Evolutionary conservation across 2,797 vertebrate species (phyloP).

Genomic region (Acipenser oxyrinchus): DNA sequence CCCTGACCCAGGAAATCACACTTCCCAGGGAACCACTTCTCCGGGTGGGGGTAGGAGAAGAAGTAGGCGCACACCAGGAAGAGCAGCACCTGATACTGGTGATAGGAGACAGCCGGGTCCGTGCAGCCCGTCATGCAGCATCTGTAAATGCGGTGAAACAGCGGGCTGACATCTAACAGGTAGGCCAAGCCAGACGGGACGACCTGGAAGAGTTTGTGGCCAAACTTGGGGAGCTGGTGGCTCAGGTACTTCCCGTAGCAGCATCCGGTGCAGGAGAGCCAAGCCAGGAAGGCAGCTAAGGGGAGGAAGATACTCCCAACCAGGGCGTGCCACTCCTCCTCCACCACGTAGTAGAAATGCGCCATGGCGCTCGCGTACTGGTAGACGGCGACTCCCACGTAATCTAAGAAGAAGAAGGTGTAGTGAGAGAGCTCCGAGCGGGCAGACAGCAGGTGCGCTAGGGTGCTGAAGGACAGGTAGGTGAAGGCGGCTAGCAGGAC

Average conservation of each 20-base stretch:
- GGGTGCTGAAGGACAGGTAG: conserved; percentile 79
- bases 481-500: conserved; percentile 73
- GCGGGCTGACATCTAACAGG: conserved; percentile 84
- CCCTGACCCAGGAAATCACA: conserved; percentile 89
- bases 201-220: conserved; percentile 80
- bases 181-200: conserved; percentile 84
- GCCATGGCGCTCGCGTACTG: conserved; percentile 84
- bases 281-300: conserved; percentile 68
- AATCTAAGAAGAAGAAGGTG: conserved; percentile 92
- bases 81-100: conserved; percentile 81
- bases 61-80: conserved; percentile 85
- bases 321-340: conserved; percentile 70
- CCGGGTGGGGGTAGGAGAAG: conserved; percentile 83
- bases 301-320: conserved; percentile 74
- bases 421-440: conserved; percentile 92
- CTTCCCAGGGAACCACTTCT: conserved; percentile 80
- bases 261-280: conserved; percentile 86
- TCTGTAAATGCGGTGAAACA: conserved; percentile 76
- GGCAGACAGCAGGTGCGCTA: conserved; percentile 88
- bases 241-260: conserved; percentile 82
- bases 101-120: conserved; percentile 73
- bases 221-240: conserved; percentile 52
- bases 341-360: conserved; percentile 84
- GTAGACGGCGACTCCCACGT: conserved; percentile 84
- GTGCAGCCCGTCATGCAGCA: conserved; percentile 55